A percentile compares a stretch with the other conserved stretches of the same genome.
phyloP scores from a whole-genome alignment of 2,888 invertebrate species.

The Tillus elongatus region DNA sequence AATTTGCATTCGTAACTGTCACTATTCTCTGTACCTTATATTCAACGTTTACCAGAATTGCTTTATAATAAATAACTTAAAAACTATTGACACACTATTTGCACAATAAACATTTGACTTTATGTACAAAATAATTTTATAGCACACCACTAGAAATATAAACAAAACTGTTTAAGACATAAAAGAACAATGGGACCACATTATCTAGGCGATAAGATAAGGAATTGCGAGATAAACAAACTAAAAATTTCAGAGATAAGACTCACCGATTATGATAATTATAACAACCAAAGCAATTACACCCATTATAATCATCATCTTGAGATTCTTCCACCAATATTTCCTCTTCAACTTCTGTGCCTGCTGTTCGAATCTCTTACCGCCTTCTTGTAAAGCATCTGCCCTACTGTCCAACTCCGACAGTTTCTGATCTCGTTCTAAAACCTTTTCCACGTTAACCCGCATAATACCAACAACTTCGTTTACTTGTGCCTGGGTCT shows the following conservation, averaged over 20 bases:
- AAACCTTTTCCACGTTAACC: slow-evolving; percentile 90
- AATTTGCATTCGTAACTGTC: too few species aligned
- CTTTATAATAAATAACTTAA: too few species aligned
- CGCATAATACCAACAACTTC: slow-evolving; percentile 92
- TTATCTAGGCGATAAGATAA: slow-evolving; percentile 11
- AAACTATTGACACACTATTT: background rate
- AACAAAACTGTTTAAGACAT: background rate
- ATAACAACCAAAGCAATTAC: slow-evolving; percentile 73
- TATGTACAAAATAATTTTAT: slow-evolving; percentile 1
- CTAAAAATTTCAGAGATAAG: too few species aligned
- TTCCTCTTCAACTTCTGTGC: slow-evolving; percentile 94
- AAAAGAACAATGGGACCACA: too few species aligned
- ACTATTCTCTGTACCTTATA: too few species aligned
- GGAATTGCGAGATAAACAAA: slow-evolving; percentile 4
- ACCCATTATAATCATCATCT: slow-evolving; percentile 92
- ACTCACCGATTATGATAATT: slow-evolving; percentile 83
- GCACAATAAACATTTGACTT: background rate
- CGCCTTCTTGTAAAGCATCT: slow-evolving; percentile 88
- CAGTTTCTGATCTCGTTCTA: slow-evolving; percentile 90
- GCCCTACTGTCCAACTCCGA: slow-evolving; percentile 93
- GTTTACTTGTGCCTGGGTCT: slow-evolving; percentile 41
- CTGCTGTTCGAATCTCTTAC: slow-evolving; percentile 94
- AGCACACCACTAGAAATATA: background rate
- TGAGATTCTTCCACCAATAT: slow-evolving; percentile 96
- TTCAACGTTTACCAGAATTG: too few species aligned